Base-by-base conservation (phyloP, 2,113 vertebrate species). In the Cygnus buccinator region DNA sequence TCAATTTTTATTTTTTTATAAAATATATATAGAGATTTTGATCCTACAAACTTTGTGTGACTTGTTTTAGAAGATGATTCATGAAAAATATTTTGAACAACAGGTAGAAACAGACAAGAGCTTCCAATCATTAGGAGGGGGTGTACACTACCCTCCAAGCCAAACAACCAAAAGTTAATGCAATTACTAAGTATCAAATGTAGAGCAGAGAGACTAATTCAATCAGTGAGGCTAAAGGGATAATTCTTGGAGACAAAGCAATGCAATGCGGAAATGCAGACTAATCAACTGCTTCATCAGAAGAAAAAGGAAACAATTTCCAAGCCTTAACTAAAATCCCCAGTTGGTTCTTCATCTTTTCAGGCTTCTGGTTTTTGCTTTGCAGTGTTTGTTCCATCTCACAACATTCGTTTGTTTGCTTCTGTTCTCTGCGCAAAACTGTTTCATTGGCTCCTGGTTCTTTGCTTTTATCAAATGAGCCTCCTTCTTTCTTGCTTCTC, bases 161-260 rank as follows among this genome's bases (percentile, higher is more conserved):
- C 87, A 87, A 96, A 89, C 75, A 77, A 92, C 80, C 85, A 78
- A 96, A 96, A 86, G 84, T 94, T 96, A 97, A 97, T 80, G 43
- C 48, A 96, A 97, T 98, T 97, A 97, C 63, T 65, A 96, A 96
- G 90, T 91, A 97, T 91, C 55, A 97, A 94, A 96, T 62, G 75
- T 85, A 77, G 93, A 96, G 39, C 90, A 95, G 94, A 94, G 83
- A 93, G 62, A 74, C 92, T 97, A 97, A 98, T 97, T 93, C 5
- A 35, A 97, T 98, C 96, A 96, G 54, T 82, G 81, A 93, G 93
- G 93, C 92, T 95, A 93, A 93, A 72, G 71, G 95, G 93, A 92
- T 94, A 91, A 93, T 94, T 92, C 96, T 58, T 71, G 94, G 96
- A 97, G 97, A 97, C 80, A 92, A 87, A 90, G 95, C 95, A 94